Conservation (phyloP, 2,888 invertebrate species). For the Linnaemya tessellans region DNA sequence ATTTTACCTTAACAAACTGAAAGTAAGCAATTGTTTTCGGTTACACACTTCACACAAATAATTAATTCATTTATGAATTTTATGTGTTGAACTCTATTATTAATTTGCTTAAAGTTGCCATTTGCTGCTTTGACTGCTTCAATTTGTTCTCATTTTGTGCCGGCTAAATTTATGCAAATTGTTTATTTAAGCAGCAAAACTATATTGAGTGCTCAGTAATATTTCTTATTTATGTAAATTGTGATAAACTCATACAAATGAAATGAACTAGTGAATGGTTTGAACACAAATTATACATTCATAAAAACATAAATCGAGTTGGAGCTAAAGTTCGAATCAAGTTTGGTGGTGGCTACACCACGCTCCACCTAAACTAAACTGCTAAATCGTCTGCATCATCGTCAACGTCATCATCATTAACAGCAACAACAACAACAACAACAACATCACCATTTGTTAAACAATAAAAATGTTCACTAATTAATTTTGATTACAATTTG, state of each 20-base stretch:
- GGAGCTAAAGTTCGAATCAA: constrained; percentile 19
- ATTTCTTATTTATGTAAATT: constrained; percentile 66
- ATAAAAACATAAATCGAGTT: background rate
- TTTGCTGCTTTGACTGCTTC: background rate
- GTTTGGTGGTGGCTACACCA: constrained; percentile 20
- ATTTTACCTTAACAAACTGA: background rate
- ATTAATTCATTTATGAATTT: constrained; percentile 16
- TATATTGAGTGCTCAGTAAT: constrained; percentile 25
- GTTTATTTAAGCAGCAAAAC: constrained; percentile 22
- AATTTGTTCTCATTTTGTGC: constrained; percentile 26
- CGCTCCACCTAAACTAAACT: constrained; percentile 37
- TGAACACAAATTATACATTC: background rate
- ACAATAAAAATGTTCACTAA: constrained; percentile 82
- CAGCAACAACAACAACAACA: constrained; percentile 72
- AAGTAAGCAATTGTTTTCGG: background rate
- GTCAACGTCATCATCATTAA: constrained; percentile 75
- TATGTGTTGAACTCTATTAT: background rate
- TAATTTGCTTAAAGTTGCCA: background rate
- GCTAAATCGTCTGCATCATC: background rate
- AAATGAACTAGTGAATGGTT: background rate
- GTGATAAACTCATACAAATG: constrained; percentile 9
- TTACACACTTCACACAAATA: background rate
- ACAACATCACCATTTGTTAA: constrained; percentile 78
- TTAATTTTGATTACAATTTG: constrained; percentile 82
- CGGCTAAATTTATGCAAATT: constrained; percentile 35